Evolutionary conservation across 1,140 invertebrate genomes (phyloP), one percentile per base, ranked within the genome.

Genomic region (Coboldia fuscipes): DNA sequence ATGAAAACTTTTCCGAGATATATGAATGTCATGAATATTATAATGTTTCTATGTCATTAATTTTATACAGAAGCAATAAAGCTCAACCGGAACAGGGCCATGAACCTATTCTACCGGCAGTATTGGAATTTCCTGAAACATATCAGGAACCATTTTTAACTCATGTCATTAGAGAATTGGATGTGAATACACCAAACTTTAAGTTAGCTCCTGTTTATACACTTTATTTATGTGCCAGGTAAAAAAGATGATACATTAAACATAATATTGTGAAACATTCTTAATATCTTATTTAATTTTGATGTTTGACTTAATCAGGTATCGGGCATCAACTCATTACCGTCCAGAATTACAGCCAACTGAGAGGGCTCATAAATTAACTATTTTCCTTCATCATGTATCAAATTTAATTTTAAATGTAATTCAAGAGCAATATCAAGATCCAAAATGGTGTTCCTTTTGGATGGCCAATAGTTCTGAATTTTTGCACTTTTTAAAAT

Each of bases 391-490:
- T 23, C 83, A 83, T 40, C 84, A 88, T 51, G 83, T 94, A 16
- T 81, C 88, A 13, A 72, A 72, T 28, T 70, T 88, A 51, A 81
- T 88, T 34, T 80, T 86, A 41, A 69, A 71, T 38, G 74, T 81
- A 27, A 80, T 89, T 37, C 58, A 86, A 68, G 81, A 84, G 42
- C 62, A 78, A 33, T 79, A 82, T 47, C 70, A 72, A 34, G 82
- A 90, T 54, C 75, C 80, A 0, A 72, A 73, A 10, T 77, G 74
- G 2, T 62, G 90, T 37, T 86, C 90, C 0, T 88, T 96, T 45
- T 97, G 92, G 92, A 72, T 97, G 62, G 89, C 90, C 2, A 97
- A 97, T 53, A 75, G 85, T 0, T 93, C 86, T 8, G 92, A 97
- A 58, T 61, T 96, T 19, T 58, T 96, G 10, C 86, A 97, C 57